Evolutionary conservation across 1,140 invertebrate genomes (phyloP), one percentile per base, ranked within the genome.

Genomic region (Caenorhabditis remanei): DNA sequence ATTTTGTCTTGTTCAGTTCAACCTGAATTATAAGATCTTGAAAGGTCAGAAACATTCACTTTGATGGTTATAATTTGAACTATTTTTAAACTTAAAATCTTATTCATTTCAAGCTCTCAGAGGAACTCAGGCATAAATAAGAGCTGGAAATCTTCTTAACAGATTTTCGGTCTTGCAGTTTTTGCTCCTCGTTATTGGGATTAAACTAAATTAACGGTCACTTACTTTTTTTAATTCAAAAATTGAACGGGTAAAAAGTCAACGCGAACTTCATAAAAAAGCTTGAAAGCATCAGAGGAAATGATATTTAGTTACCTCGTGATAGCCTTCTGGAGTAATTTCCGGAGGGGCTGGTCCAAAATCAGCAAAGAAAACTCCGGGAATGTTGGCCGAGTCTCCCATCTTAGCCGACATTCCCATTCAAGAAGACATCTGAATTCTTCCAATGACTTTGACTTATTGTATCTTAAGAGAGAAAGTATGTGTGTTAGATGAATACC

Each of bases 1-100:
- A 99, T 95, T 97, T 96, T 71, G 97, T 97, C 93, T 96, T 96
- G 93, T 98, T 98, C 46, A 99, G 95, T 94, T 99, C 97, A 86
- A 97, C 89, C 75, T 88, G 84, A 32, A 53, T 53, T 53, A 9
- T 53, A 4, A 11, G 50, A 53, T 61, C 11, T 61, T 21, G 9
- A 61, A n/a, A 21, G 32, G 32, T 32, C 32, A 32, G 32, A 32
- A 32, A 32, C 32, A 1, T 32, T 0, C 32, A 32, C 32, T 32
- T 2, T 32, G 32, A 32, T 32, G 32, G 32, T 32, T 32, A 32
- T 32, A 32, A 0, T 32, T 32, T 32, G 32, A 32, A 32, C 32
- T 32, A 32, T 32, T 32, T 32, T 32, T 32, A 32, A 32, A 32
- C 32, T 32, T 32, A 32, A 32, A 32, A 32, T 32, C 32, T 32